A percentile compares a stretch with the other conserved stretches of the same genome.
These are phyloP conservation scores for Dasysyrphus tricinctus DNA, from an alignment of 2,888 invertebrate species.

Conservation along the genomic window DNA sequence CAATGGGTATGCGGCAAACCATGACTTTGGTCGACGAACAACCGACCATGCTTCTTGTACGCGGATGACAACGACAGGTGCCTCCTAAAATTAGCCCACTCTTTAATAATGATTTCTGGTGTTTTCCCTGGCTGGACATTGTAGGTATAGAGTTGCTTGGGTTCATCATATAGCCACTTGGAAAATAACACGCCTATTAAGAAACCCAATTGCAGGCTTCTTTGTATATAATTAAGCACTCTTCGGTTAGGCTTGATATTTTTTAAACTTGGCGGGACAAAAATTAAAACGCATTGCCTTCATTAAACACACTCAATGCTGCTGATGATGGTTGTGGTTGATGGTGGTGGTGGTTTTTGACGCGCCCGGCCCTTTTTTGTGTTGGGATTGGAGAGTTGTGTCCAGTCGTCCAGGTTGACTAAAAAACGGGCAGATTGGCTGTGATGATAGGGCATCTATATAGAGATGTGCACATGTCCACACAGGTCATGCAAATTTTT, in stretches of 20 bases:
- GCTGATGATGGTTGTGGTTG: slow-evolving; percentile 7
- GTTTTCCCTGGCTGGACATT: not conserved
- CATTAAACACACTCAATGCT: slow-evolving; percentile 47
- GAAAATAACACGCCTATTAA: slow-evolving; percentile 73
- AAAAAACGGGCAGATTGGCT: slow-evolving; percentile 52
- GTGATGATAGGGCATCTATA: slow-evolving; percentile 63
- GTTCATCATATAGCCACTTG: slow-evolving; percentile 34
- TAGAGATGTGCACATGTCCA: slow-evolving; percentile 72
- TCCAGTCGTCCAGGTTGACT: not conserved
- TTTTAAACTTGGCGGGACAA: slow-evolving; percentile 46
- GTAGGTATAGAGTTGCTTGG: not conserved
- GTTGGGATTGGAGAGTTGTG: slow-evolving; percentile 40
- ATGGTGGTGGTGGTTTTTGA: slow-evolving; percentile 44
- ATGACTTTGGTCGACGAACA: slow-evolving; percentile 29
- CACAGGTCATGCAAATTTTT: slow-evolving; percentile 73
- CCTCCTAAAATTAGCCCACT: slow-evolving; percentile 62
- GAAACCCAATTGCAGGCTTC: slow-evolving; percentile 65
- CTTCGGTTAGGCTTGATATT: slow-evolving; percentile 21
- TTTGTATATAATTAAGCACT: slow-evolving; percentile 61
- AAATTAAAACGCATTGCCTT: slow-evolving; percentile 67
- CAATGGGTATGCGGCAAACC: slow-evolving; percentile 7
- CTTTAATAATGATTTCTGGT: slow-evolving; percentile 46
- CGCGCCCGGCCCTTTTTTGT: slow-evolving; percentile 58
- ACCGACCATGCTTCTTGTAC: not conserved
- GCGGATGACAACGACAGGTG: slow-evolving; percentile 70